Percentiles rank a stretch among this genome's conserved stretches.
Conservation (phyloP, 2,113 vertebrate species). For the Malaclemys terrapin region DNA sequence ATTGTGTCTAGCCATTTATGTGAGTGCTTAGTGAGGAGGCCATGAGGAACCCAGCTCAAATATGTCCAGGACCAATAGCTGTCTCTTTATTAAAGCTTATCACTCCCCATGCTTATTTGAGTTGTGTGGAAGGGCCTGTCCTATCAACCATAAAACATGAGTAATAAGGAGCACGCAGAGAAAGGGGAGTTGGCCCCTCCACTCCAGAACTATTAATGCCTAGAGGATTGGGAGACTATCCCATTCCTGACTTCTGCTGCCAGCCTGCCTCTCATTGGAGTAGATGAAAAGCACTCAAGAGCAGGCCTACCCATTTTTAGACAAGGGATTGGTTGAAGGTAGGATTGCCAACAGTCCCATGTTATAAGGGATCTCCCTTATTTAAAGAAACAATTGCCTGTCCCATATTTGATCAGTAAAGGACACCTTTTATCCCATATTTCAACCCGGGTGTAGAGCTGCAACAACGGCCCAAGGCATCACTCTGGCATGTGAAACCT, state of each 20-base stretch:
- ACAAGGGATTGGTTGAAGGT: background rate
- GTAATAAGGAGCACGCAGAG: background rate
- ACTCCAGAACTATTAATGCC: background rate
- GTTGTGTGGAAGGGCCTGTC: background rate
- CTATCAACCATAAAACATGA: fast-evolving
- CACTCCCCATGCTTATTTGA: background rate
- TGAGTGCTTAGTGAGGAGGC: fast-evolving
- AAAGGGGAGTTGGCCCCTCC: fast-evolving
- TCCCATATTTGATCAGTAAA: background rate
- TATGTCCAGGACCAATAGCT: background rate
- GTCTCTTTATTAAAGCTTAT: background rate
- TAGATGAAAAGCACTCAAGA: background rate
- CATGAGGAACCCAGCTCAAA: fast-evolving
- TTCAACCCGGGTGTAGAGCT: background rate
- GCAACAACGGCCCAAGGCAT: background rate
- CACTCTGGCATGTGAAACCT: no score
- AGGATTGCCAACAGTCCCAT: background rate
- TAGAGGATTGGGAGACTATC: background rate
- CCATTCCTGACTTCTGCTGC: background rate
- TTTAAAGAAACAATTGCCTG: background rate
- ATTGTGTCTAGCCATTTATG: background rate
- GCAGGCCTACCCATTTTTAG: background rate
- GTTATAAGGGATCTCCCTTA: background rate
- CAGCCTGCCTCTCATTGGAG: background rate
- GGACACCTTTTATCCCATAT: background rate